Conservation (phyloP, 2,113 vertebrate genomes). For the Chlamydotis undulata region DNA sequence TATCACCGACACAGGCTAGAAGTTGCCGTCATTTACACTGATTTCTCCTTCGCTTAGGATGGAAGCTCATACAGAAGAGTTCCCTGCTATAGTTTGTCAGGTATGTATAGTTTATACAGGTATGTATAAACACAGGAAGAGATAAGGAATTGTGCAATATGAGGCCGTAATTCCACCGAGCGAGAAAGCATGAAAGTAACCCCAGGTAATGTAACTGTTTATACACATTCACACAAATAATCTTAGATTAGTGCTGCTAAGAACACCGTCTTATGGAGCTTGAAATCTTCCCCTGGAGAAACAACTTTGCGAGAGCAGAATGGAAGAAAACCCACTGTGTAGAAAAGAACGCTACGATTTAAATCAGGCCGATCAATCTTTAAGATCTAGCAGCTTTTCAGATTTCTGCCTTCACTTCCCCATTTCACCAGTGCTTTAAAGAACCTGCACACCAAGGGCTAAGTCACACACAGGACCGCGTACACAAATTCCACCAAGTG, state of each 20-base stretch:
- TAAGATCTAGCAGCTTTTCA: conserved; percentile 20
- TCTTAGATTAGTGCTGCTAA: neutral
- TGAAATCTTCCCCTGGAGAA: conserved; percentile 46
- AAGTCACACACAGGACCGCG: neutral
- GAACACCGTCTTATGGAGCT: neutral
- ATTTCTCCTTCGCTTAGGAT: neutral
- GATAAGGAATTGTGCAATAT: neutral
- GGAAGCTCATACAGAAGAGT: neutral
- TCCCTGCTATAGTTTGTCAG: neutral
- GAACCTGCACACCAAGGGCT: neutral
- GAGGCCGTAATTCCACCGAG: neutral
- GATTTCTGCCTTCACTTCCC: neutral
- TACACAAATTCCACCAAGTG: neutral
- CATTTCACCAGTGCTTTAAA: neutral
- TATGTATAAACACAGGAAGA: neutral
- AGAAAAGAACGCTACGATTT: neutral
- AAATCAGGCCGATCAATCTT: conserved; percentile 21
- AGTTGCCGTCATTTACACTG: neutral
- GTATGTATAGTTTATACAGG: neutral
- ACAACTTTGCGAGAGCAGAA: neutral
- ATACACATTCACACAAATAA: conserved; percentile 52
- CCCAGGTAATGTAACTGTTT: conserved; percentile 17
- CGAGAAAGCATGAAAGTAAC: neutral
- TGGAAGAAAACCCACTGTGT: neutral
- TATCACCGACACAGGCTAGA: neutral